These are phyloP conservation scores for Apus apus DNA, from an alignment of 2,113 vertebrate species.

Conservation along the genomic window DNA sequence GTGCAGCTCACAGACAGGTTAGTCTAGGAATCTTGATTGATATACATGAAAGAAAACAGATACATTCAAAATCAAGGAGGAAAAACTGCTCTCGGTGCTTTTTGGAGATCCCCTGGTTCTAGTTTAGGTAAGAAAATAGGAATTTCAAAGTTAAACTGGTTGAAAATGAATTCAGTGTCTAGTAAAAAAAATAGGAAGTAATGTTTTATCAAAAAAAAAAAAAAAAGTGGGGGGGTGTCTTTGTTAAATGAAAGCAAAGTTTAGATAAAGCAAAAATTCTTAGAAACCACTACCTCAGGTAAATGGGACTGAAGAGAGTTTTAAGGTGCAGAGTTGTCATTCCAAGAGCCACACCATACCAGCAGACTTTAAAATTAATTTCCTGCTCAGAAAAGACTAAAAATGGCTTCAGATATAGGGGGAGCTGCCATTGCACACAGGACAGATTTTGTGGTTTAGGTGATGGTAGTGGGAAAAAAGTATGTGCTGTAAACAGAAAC, in stretches of 20 bases:
- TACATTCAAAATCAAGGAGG: neutral
- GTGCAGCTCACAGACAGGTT: neutral
- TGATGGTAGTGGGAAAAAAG: neutral
- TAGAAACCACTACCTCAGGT: neutral
- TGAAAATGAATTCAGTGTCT: neutral
- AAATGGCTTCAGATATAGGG: neutral
- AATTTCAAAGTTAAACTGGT: neutral
- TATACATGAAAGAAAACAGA: neutral
- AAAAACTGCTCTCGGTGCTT: neutral
- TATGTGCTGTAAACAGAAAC: neutral
- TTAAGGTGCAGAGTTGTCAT: neutral
- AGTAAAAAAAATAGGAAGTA: neutral
- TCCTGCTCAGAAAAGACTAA: neutral
- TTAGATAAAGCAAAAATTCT: neutral
- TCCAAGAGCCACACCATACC: neutral
- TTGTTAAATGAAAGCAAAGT: neutral
- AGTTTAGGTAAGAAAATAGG: neutral
- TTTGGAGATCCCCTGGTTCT: neutral
- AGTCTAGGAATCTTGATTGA: neutral
- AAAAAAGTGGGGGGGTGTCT: neutral
- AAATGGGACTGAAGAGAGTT: neutral
- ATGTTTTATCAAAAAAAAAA: neutral
- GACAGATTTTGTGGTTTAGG: neutral
- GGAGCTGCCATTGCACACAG: neutral
- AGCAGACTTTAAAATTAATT: neutral